Conservation (phyloP, 2,113 vertebrate species). For the Actinemys pallida region DNA sequence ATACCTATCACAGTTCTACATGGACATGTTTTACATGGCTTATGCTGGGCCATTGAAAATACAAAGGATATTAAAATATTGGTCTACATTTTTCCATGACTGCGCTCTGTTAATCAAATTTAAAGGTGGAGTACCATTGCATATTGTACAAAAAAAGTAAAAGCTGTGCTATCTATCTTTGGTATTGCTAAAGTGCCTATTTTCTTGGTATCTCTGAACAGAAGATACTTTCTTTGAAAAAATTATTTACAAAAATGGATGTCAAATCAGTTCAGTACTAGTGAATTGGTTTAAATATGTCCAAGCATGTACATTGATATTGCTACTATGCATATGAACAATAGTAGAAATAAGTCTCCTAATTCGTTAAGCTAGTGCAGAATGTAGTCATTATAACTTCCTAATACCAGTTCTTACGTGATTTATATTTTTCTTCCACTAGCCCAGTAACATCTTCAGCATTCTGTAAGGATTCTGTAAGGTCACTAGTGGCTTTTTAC, state of each 20-base stretch:
- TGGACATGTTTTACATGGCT: slow-evolving; percentile 23
- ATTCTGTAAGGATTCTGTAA: slow-evolving; percentile 88
- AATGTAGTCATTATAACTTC: background rate
- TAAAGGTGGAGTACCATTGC: slow-evolving; percentile 43
- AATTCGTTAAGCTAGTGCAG: background rate
- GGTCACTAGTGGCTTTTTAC: slow-evolving; percentile 88
- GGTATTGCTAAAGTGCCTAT: slow-evolving; percentile 50
- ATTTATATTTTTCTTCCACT: slow-evolving; percentile 43
- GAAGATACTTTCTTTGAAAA: slow-evolving; percentile 7
- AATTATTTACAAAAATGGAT: background rate
- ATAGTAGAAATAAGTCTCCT: background rate
- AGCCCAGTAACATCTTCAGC: slow-evolving; percentile 81
- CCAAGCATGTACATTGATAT: background rate
- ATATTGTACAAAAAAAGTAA: slow-evolving; percentile 14
- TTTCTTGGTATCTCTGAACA: slow-evolving; percentile 43
- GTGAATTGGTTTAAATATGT: background rate
- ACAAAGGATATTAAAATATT: slow-evolving; percentile 23
- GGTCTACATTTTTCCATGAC: background rate
- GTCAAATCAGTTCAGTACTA: background rate
- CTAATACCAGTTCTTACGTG: background rate
- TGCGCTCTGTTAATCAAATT: slow-evolving; percentile 14
- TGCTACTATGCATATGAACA: background rate
- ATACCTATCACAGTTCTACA: background rate
- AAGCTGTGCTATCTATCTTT: slow-evolving; percentile 36
- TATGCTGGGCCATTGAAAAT: slow-evolving; percentile 15